A percentile compares a stretch with the other conserved stretches of the same genome.
These are phyloP conservation scores for Garra rufa DNA, from an alignment of 2,113 vertebrate genomes.

Conservation along the genomic window DNA sequence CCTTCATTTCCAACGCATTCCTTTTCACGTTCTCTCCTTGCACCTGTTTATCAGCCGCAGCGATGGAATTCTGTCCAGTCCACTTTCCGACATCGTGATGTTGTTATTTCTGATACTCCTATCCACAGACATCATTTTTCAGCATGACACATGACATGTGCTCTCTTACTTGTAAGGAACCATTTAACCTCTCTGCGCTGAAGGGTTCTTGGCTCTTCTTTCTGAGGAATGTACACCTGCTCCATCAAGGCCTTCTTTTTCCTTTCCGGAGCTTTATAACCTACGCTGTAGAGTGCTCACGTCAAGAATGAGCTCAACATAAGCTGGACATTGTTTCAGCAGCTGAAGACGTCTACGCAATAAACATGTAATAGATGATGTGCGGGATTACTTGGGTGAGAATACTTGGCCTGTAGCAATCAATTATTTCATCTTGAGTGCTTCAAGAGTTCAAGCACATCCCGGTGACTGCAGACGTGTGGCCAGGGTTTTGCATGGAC, in stretches of 20 bases:
- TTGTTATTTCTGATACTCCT: constrained; percentile 61
- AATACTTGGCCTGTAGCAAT: constrained; percentile 23
- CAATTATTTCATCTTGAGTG: constrained; percentile 7
- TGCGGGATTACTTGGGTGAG: constrained; percentile 31
- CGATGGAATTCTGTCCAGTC: constrained; percentile 48
- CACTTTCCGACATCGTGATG: constrained; percentile 48
- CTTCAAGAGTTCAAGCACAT: neutral
- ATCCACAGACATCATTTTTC: constrained; percentile 51
- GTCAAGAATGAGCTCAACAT: constrained; percentile 31
- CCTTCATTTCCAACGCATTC: constrained; percentile 56
- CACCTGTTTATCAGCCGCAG: constrained; percentile 57
- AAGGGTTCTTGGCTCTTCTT: constrained; percentile 58
- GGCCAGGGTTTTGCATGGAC: constrained; percentile 24
- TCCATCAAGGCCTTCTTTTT: constrained; percentile 30
- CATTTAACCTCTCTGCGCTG: constrained; percentile 63
- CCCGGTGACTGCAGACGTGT: constrained; percentile 6
- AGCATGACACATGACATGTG: constrained; percentile 58
- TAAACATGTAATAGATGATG: constrained; percentile 37
- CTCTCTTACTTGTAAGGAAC: constrained; percentile 62
- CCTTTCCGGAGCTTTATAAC: constrained; percentile 31
- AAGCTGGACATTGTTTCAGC: constrained; percentile 39
- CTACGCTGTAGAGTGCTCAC: constrained; percentile 25
- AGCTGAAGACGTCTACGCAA: constrained; percentile 11
- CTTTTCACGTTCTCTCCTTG: constrained; percentile 53
- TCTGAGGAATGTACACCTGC: constrained; percentile 72